phyloP scores from a whole-genome alignment of 2,888 invertebrate species.

The Caenorhabditis zanzibari region DNA sequence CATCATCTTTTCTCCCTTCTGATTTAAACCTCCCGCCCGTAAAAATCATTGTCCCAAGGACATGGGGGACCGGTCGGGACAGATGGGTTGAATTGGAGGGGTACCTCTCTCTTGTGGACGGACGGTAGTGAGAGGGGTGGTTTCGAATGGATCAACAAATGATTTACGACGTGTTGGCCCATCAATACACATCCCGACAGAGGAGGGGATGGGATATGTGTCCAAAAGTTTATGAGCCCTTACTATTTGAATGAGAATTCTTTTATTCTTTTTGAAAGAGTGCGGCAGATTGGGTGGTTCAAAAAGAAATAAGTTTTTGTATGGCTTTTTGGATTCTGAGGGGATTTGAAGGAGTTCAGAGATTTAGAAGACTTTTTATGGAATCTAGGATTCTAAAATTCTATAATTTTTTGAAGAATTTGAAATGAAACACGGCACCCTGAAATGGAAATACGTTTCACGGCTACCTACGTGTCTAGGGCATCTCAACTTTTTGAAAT shows the following conservation, averaged over 20 bases:
- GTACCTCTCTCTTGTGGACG: not conserved
- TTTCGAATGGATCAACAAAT: constrained; percentile 19
- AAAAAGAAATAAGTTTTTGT: not conserved
- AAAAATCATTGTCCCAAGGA: constrained; percentile 27
- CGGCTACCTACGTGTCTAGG: too few relatives aligned
- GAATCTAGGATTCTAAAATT: too few relatives aligned
- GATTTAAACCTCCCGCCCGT: constrained; percentile 13
- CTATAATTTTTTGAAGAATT: too few relatives aligned
- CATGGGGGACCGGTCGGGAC: constrained; percentile 44
- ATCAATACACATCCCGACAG: not conserved
- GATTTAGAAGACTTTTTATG: too few relatives aligned
- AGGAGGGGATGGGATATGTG: not conserved
- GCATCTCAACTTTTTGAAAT: too few relatives aligned
- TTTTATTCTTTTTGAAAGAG: constrained; percentile 4
- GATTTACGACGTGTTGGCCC: constrained; percentile 64
- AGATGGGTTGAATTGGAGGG: constrained; percentile 36
- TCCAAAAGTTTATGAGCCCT: constrained; percentile 59
- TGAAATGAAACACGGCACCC: too few relatives aligned
- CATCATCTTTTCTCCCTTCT: not conserved
- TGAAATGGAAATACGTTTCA: too few relatives aligned
- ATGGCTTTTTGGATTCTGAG: too few relatives aligned
- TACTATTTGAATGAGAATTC: constrained; percentile 15
- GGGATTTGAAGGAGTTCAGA: too few relatives aligned
- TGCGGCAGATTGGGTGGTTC: not conserved
- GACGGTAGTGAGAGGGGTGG: not conserved